Evolutionary conservation across 2,888 invertebrate species (phyloP), one percentile per base, ranked within the genome.

Genomic region (Tiliacea aurago): DNA sequence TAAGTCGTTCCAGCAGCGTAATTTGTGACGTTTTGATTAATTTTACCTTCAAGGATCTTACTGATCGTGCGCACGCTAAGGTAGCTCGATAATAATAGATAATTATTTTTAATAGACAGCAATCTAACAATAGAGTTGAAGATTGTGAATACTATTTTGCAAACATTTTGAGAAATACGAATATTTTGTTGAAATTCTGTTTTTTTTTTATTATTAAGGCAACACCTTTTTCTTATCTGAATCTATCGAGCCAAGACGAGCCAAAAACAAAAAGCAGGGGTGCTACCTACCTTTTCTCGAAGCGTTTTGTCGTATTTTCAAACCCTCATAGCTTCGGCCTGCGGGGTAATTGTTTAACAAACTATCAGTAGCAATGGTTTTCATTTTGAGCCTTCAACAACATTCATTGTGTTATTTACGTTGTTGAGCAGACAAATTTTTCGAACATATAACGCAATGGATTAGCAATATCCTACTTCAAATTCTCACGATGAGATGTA

Each of bases 31-130:
- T 45, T 23, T 33, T 73, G 1, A 28, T 28, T 41, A n/a, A 45
- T 74, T 45, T 28, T 41, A 59, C 11, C 18, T 73, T 63, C 47
- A 59, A 74, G 13, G 47, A 69, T 49, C 55, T 69, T 33, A 15
- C 61, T 37, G 37, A 47, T 51, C 20, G 2, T 28, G 41, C 18
- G 2, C 51, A 55, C 68, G 76, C 68, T 49, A 55, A 4, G n/a
- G 18, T 51, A 28, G 11, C 9, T 49, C 9, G 1, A 49, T 43
- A 62, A 33, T 74, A 28, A 23, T 41, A 59, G 4, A 33, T 0
- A 59, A 74, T 67, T 61, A 53, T 53, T 67, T 45, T 37, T 37
- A 53, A 67, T 59, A 53, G 23, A 37, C 73, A 41, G 41, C 11
- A 20, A 62, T n/a, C n/a, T 55, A 23, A 41, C n/a, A 41, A 58